Evolutionary conservation across 2,797 vertebrate genomes (phyloP).

Genomic region (Notolepis coatsorum): DNA sequence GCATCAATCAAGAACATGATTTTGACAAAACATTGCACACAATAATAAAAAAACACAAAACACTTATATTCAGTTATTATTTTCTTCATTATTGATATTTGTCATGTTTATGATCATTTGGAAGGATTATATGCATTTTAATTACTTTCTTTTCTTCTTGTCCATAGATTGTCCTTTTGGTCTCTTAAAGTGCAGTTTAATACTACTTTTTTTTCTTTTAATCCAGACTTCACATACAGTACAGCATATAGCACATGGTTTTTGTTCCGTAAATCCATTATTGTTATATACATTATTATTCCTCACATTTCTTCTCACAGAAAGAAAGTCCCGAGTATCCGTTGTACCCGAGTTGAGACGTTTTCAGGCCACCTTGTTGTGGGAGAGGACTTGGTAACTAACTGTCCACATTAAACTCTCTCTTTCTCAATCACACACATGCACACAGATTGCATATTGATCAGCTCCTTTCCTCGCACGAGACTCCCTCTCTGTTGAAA

Average conservation of each 20-base stretch:
- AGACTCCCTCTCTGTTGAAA: background rate
- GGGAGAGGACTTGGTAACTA: slow-evolving; percentile 38
- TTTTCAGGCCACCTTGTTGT: slow-evolving; percentile 71
- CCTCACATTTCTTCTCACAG: slow-evolving; percentile 78
- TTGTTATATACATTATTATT: slow-evolving; percentile 71
- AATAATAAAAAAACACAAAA: slow-evolving; percentile 66
- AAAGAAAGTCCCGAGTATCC: slow-evolving; percentile 77
- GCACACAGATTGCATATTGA: slow-evolving; percentile 75
- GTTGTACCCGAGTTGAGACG: slow-evolving; percentile 66
- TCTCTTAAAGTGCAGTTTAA: slow-evolving; percentile 83
- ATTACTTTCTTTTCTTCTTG: slow-evolving; percentile 56
- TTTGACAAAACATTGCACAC: slow-evolving; percentile 38
- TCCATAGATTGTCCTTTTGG: slow-evolving; percentile 80
- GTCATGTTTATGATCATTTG: slow-evolving; percentile 77
- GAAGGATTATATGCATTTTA: slow-evolving; percentile 74
- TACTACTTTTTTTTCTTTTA: slow-evolving; percentile 69
- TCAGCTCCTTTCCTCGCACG: slow-evolving; percentile 52
- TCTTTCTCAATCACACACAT: slow-evolving; percentile 61
- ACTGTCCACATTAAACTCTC: slow-evolving; percentile 52
- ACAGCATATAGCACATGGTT: slow-evolving; percentile 73
- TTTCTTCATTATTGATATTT: slow-evolving; percentile 80
- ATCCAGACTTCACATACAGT: slow-evolving; percentile 75
- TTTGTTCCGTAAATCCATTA: slow-evolving; percentile 59
- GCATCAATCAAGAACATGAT: background rate
- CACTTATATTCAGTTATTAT: slow-evolving; percentile 75